Percentiles rank a stretch among this genome's conserved stretches.
Conservation (phyloP, 2,888 invertebrate genomes). For the Mystacides longicornis region DNA sequence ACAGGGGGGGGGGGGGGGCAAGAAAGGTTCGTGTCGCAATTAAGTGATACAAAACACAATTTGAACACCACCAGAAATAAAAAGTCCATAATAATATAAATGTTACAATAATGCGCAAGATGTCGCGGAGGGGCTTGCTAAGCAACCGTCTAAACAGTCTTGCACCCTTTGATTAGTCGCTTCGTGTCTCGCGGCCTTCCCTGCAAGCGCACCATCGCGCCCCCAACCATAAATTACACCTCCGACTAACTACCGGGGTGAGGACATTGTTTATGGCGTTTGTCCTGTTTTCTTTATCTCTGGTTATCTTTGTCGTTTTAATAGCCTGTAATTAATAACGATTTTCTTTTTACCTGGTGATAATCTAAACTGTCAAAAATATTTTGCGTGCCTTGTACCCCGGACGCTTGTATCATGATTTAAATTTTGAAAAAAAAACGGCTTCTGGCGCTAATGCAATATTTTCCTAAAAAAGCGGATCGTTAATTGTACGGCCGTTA, state of each 20-base stretch:
- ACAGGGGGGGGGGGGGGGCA: not conserved
- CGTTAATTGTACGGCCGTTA: no score
- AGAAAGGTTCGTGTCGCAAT: not conserved
- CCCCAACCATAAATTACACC: no score
- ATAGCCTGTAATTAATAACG: not conserved
- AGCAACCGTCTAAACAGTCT: conserved; percentile 6
- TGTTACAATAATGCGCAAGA: not conserved
- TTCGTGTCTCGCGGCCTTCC: not conserved
- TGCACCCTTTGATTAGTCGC: not conserved
- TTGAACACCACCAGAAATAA: conserved; percentile 4
- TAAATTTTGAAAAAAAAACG: no score
- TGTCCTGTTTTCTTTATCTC: not conserved
- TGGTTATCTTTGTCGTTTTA: not conserved
- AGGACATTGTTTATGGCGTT: no score
- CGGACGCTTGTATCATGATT: no score
- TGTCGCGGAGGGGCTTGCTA: conserved; percentile 3
- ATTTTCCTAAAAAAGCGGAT: no score
- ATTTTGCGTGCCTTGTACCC: no score
- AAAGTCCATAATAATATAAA: conserved; percentile 2
- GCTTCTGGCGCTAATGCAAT: no score
- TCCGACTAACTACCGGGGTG: no score
- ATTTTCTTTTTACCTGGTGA: not conserved
- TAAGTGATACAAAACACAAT: conserved; percentile 6
- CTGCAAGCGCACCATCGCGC: no score
- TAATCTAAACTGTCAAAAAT: no score